Evolutionary conservation across 2,113 vertebrate species (phyloP).

Genomic region (Cromileptes altivelis): DNA sequence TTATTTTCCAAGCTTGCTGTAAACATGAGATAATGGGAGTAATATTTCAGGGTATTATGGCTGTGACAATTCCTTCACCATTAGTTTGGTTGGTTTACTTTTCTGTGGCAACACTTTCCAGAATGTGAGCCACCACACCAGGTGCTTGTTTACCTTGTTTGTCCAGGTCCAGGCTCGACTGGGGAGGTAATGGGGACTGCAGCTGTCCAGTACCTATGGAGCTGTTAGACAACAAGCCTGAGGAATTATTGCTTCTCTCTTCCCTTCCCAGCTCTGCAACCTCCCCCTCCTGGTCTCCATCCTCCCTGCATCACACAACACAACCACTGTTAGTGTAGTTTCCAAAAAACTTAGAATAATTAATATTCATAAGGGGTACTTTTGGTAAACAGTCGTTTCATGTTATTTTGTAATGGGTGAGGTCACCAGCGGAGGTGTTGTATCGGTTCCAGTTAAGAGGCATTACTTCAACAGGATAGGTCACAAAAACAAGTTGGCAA

Average conservation of each 20-base stretch:
- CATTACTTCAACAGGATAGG: neutral
- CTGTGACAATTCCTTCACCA: neutral
- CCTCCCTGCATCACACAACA: conserved; percentile 85
- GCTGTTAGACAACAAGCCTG: conserved; percentile 78
- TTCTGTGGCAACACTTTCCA: too few species aligned
- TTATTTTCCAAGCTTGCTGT: conserved; percentile 8
- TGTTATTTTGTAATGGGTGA: neutral
- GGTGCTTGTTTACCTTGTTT: conserved; percentile 78
- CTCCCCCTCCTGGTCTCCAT: conserved; percentile 89
- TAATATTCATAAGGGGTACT: neutral
- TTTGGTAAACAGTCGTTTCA: neutral
- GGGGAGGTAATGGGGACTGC: conserved; percentile 80
- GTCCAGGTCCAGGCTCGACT: conserved; percentile 82
- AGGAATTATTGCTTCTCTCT: conserved; percentile 82
- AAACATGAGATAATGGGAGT: neutral
- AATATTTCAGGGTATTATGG: neutral
- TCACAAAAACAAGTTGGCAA: neutral
- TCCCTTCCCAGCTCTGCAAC: conserved; percentile 77
- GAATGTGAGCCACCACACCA: neutral
- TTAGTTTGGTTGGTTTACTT: neutral
- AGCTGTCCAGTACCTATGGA: conserved; percentile 77
- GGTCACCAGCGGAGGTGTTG: neutral
- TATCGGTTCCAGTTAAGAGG: neutral
- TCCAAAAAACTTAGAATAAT: neutral
- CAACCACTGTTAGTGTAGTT: neutral